Evolutionary conservation across 2,113 vertebrate genomes (phyloP), one percentile per base, ranked within the genome.

Genomic region (Cichladusa arquata): DNA sequence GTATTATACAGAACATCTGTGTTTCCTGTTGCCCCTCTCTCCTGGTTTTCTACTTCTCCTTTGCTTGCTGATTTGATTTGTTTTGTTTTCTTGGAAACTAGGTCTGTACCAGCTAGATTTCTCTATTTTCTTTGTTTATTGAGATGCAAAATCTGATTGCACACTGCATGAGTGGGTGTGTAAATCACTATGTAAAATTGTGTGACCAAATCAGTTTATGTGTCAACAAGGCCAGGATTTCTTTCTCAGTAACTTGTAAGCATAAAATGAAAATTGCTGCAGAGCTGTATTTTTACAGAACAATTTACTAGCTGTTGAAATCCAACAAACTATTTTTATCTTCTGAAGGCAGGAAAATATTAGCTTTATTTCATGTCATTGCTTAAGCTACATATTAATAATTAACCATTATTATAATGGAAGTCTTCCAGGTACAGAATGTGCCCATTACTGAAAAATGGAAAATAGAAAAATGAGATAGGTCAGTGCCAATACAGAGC

Each of bases 291-390:
- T 90, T 94, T 88, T 86, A 67, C 28, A 65, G 80, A 94, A 60
- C 47, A 51, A 70, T 86, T 90, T 93, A 53, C 61, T 88, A 56
- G 47, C 40, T 91, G 51, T 74, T 88, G 64, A 85, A 86, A 92
- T 80, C 56, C 40, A 90, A 77, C 28, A 13, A 20, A 66, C 15
- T 90, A 78, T 86, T 94, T 93, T 95, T 92, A 74, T 92, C 88
- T 86, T 91, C 71, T 77, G 47, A 93, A 86, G 42, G 26, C 47
- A 85, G 76, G 58, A 92, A 92, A 90, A 92, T 86, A 71, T 66
- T 88, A 94, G 73, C 67, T 90, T 94, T 83, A 88, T 95, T 97
- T 96, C 53, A 61, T 74, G 64, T 86, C 29, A 73, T 67, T 70
- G 24, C 77, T 96, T 93, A 91, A 88, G 44, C 48, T 93, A 60